These are phyloP conservation scores for Acleris literana DNA, from an alignment of 2,888 invertebrate genomes.

Conservation along the genomic window DNA sequence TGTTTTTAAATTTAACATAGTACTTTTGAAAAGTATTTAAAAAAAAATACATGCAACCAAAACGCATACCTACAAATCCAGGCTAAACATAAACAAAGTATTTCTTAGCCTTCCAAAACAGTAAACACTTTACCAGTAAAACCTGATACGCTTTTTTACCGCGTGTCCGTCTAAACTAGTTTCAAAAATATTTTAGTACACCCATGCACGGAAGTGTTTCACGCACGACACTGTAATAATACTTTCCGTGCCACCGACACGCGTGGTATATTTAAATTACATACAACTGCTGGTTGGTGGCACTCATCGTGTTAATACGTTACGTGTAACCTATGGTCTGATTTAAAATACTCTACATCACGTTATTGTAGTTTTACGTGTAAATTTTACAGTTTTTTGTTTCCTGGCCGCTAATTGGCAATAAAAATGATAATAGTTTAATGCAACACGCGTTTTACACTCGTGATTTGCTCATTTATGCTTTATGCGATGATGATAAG, in stretches of 20 bases:
- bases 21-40: too few relatives aligned
- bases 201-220: constrained; percentile 38
- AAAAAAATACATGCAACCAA: too few relatives aligned
- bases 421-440: constrained; percentile 23
- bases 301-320: too few relatives aligned
- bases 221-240: constrained; percentile 17
- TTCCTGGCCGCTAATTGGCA: constrained; percentile 23
- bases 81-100: constrained; percentile 20
- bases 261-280: too few relatives aligned
- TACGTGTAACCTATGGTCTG: constrained; percentile 19
- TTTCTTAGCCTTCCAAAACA: constrained; percentile 18
- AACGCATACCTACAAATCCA: constrained; percentile 5
- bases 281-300: too few relatives aligned
- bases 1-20: too few relatives aligned
- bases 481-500: constrained; percentile 1
- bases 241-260: too few relatives aligned
- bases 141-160: constrained; percentile 33
- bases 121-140: constrained; percentile 33
- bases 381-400: constrained; percentile 12
- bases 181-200: constrained; percentile 46
- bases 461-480: constrained; percentile 14
- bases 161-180: constrained; percentile 47
- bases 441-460: constrained; percentile 16
- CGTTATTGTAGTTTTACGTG: constrained; percentile 28
- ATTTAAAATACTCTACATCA: constrained; percentile 20